A percentile compares a stretch with the other conserved stretches of the same genome.
Evolutionary conservation across 2,888 invertebrate genomes (phyloP).

Genomic region (Alitta virens): DNA sequence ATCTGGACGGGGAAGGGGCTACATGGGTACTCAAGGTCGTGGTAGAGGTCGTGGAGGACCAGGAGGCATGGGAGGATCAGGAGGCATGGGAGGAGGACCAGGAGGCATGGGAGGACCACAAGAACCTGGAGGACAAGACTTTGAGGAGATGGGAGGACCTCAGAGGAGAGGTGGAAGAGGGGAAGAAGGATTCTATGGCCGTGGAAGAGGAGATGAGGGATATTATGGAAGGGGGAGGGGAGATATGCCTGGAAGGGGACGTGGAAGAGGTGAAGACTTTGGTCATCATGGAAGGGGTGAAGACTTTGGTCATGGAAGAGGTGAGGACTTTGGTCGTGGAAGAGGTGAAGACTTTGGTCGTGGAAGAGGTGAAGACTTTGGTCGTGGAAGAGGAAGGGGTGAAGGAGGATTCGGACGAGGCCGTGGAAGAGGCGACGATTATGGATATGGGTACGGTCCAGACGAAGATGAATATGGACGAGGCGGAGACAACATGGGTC

Average conservation of each 20-base stretch:
- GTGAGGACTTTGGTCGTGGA: conserved; percentile 1
- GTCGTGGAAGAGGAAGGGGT: conserved; percentile 7
- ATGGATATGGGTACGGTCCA: too few species aligned
- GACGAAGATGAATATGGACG: too few species aligned
- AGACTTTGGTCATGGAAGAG: conserved; percentile 12
- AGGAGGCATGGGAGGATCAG: neutral
- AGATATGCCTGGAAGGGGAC: neutral
- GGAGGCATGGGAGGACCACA: neutral
- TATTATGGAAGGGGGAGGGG: neutral
- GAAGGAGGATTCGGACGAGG: conserved; percentile 7
- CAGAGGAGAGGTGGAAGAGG: conserved; percentile 1
- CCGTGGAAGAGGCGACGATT: conserved; percentile 2
- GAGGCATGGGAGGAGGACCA: conserved; percentile 3
- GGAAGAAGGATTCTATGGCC: neutral
- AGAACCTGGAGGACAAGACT: conserved; percentile 2
- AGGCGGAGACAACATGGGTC: too few species aligned
- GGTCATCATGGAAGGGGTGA: conserved; percentile 9
- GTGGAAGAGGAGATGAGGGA: conserved; percentile 10
- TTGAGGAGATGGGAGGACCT: neutral
- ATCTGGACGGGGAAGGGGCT: neutral
- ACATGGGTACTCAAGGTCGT: conserved; percentile 11
- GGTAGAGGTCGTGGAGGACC: conserved; percentile 3
- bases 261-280: neutral
- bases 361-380: conserved; percentile 9
- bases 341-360: conserved; percentile 4